Conservation (phyloP, 1,140 invertebrate genomes). For the Brachionus asplanchnoidis region DNA sequence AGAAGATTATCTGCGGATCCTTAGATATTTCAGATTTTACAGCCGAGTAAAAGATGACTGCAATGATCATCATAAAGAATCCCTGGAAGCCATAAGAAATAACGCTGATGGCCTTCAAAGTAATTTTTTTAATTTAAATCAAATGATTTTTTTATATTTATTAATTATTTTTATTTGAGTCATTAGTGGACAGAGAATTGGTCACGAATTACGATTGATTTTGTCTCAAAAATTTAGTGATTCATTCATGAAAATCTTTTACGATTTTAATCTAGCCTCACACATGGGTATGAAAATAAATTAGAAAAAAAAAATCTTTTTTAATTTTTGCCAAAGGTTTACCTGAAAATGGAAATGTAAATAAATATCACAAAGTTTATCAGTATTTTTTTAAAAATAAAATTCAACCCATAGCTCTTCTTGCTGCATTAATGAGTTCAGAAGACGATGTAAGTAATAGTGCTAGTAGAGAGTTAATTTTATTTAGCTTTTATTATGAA, state of each 20-base stretch:
- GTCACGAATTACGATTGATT: slow-evolving; percentile 4
- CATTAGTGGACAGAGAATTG: slow-evolving; percentile 38
- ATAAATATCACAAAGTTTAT: slow-evolving; percentile 29
- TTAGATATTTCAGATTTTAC: slow-evolving; percentile 83
- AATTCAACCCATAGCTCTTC: not conserved
- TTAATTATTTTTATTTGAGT: slow-evolving; percentile 5
- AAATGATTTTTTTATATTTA: not conserved
- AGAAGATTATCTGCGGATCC: slow-evolving; percentile 92
- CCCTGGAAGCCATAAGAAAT: slow-evolving; percentile 2
- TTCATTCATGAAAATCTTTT: slow-evolving; percentile 28
- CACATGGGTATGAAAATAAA: not conserved
- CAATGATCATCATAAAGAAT: not conserved
- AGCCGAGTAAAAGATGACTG: not conserved
- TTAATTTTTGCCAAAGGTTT: not conserved
- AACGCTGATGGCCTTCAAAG: slow-evolving; percentile 5
- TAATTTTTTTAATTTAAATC: not conserved
- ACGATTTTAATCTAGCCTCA: slow-evolving; percentile 7
- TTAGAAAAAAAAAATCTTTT: too few species aligned
- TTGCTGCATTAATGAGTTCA: not conserved
- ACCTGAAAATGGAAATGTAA: slow-evolving; percentile 17
- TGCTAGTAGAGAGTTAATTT: not conserved
- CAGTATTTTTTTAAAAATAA: not conserved
- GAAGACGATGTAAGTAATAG: slow-evolving; percentile 1
- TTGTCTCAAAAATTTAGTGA: slow-evolving; percentile 23
- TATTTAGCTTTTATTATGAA: not conserved